A percentile compares a stretch with the other conserved stretches of the same genome.
Evolutionary conservation across 1,140 invertebrate species (phyloP).

Genomic region (Camponotus vicinus): DNA sequence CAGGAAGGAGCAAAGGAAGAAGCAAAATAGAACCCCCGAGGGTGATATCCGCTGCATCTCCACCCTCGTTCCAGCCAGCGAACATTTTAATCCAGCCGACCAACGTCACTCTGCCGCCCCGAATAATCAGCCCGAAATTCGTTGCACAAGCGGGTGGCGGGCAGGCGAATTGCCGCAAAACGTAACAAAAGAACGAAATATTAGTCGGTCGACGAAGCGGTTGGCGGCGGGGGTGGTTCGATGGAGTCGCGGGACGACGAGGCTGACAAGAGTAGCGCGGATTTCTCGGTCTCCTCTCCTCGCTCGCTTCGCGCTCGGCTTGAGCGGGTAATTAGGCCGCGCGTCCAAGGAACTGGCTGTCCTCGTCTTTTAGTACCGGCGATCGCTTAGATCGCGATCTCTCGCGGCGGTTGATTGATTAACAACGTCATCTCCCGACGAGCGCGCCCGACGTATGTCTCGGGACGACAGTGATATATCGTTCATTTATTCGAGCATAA

Average conservation of each 20-base stretch:
- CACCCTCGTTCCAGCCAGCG: constrained; percentile 64
- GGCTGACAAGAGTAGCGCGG: constrained; percentile 55
- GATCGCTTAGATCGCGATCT: constrained; percentile 62
- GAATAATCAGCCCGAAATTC: constrained; percentile 85
- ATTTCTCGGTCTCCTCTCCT: constrained; percentile 50
- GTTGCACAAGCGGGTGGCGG: constrained; percentile 75
- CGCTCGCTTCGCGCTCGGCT: constrained; percentile 25
- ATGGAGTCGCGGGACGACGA: not conserved
- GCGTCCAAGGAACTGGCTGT: constrained; percentile 59
- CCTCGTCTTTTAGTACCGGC: constrained; percentile 60
- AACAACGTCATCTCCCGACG: constrained; percentile 61
- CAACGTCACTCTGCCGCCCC: constrained; percentile 79
- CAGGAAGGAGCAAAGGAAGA: constrained; percentile 17
- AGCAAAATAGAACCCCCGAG: constrained; percentile 46
- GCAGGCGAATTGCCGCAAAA: constrained; percentile 79
- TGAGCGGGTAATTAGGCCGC: constrained; percentile 65
- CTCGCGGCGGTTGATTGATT: constrained; percentile 62
- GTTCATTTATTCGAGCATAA: constrained; percentile 61
- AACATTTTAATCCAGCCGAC: constrained; percentile 83
- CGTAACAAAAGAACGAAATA: constrained; percentile 84
- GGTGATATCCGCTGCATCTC: constrained; percentile 58
- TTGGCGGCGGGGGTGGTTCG: constrained; percentile 22
- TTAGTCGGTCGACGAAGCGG: constrained; percentile 75
- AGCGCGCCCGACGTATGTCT: constrained; percentile 24
- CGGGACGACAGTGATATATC: constrained; percentile 51